A percentile compares a stretch with the other conserved stretches of the same genome.
Evolutionary conservation across 2,888 invertebrate species (phyloP).

Genomic region (Asteroscopus sphinx): DNA sequence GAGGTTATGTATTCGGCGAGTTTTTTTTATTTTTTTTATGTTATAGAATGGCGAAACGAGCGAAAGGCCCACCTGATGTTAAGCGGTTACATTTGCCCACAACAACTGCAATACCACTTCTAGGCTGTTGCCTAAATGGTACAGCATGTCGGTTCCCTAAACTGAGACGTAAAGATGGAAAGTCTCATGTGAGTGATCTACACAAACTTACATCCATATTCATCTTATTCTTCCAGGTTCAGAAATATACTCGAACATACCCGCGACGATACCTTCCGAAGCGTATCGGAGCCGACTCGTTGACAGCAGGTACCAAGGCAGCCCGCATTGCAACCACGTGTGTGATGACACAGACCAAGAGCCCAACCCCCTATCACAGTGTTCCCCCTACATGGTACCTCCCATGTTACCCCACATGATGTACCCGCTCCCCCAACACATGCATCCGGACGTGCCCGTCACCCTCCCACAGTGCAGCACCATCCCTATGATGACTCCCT

Average conservation of each 20-base stretch:
- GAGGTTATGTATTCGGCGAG: no score
- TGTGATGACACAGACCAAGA: constrained; percentile 69
- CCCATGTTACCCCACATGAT: constrained; percentile 68
- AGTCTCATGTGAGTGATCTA: no score
- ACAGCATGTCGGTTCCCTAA: no score
- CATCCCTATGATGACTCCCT: constrained; percentile 78
- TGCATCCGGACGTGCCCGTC: constrained; percentile 68
- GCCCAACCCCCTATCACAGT: constrained; percentile 65
- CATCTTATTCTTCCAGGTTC: constrained; percentile 62
- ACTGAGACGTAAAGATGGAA: no score
- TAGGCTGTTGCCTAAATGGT: no score
- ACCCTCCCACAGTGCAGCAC: constrained; percentile 69
- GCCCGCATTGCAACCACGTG: constrained; percentile 65
- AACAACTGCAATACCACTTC: no score
- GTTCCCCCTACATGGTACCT: constrained; percentile 58
- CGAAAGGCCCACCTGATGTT: no score
- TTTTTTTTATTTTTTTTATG: no score
- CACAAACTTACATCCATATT: background rate
- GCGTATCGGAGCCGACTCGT: constrained; percentile 62
- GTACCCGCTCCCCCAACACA: constrained; percentile 68
- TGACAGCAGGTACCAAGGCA: constrained; percentile 64
- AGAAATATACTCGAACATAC: constrained; percentile 83
- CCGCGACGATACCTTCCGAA: constrained; percentile 66
- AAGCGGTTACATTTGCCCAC: no score
- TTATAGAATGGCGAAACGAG: no score